Conservation (phyloP, 2,888 invertebrate species). For the Sepioteuthis lessoniana region DNA sequence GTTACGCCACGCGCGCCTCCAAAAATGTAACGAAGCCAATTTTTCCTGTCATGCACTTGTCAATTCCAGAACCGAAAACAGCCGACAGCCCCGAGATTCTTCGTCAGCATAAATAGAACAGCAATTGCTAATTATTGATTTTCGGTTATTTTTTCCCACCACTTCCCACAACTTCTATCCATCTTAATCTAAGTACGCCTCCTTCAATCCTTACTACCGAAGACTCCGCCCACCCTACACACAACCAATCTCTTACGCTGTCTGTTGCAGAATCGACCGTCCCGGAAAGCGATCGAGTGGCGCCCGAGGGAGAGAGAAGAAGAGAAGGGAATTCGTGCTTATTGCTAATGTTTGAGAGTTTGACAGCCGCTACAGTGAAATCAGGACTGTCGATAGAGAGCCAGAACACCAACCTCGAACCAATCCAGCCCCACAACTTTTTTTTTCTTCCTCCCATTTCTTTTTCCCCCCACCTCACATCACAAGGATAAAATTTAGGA, state of each 20-base stretch:
- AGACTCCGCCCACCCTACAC: neutral
- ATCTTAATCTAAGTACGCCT: neutral
- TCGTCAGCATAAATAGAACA: neutral
- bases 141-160: neutral
- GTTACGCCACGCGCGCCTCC: no score
- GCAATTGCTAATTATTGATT: neutral
- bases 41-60: neutral
- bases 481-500: neutral
- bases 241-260: neutral
- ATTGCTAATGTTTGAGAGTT: neutral
- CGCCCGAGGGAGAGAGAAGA: neutral
- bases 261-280: conserved; percentile 20
- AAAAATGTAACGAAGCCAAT: neutral
- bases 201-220: neutral
- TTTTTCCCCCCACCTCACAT: neutral
- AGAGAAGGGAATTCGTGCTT: neutral
- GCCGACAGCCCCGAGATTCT: neutral
- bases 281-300: neutral
- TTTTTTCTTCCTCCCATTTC: no score
- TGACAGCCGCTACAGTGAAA: neutral
- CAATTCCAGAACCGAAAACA: neutral
- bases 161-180: no score
- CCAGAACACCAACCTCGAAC: no score
- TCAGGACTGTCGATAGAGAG: neutral
- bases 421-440: neutral